A percentile compares a stretch with the other conserved stretches of the same genome.
Evolutionary conservation across 2,888 invertebrate species (phyloP).

Genomic region (Periphyllus acericola): DNA sequence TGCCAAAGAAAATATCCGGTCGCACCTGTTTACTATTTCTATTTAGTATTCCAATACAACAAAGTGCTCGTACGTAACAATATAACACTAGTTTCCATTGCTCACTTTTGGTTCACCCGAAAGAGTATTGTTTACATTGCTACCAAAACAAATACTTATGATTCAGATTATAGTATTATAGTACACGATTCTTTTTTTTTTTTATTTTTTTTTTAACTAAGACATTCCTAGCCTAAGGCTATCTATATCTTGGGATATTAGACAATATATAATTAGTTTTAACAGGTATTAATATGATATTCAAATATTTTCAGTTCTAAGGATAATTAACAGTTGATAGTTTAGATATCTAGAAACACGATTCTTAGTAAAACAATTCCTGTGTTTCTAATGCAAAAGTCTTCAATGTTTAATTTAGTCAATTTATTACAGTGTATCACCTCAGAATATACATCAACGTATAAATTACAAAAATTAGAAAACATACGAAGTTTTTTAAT

Average conservation of each 20-base stretch:
- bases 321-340: too few relatives aligned
- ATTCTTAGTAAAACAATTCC: neutral
- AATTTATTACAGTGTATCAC: too few relatives aligned
- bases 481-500: too few relatives aligned
- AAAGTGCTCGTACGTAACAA: neutral
- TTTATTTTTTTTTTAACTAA: too few relatives aligned
- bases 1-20: constrained; percentile 30
- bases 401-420: neutral
- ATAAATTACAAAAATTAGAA: too few relatives aligned
- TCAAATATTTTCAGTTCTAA: too few relatives aligned
- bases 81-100: neutral
- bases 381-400: neutral
- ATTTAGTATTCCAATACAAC: neutral
- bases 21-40: neutral
- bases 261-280: too few relatives aligned
- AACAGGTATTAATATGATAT: too few relatives aligned
- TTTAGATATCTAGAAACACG: too few relatives aligned
- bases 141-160: neutral
- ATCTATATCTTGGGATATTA: too few relatives aligned
- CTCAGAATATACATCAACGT: too few relatives aligned
- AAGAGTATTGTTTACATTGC: neutral
- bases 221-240: too few relatives aligned
- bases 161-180: neutral
- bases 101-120: neutral
- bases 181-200: neutral